A percentile compares a stretch with the other conserved stretches of the same genome.
phyloP scores from a whole-genome alignment of 2,113 vertebrate species.

The Apistogramma diplotaenia region DNA sequence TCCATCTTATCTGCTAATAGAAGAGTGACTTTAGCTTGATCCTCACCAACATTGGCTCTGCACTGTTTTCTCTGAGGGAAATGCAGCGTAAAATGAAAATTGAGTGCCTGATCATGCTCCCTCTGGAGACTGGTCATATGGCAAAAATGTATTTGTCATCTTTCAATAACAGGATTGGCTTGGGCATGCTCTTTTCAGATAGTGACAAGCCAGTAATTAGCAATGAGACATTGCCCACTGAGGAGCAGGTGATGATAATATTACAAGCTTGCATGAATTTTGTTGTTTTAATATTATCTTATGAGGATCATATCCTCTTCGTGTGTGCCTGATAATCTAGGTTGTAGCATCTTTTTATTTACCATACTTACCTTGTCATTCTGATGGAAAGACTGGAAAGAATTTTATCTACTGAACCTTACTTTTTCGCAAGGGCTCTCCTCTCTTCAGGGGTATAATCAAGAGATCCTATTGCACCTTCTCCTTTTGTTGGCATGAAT shows the following conservation, averaged over 20 bases:
- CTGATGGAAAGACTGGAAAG: neutral
- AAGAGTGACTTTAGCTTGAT: neutral
- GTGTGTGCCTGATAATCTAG: neutral
- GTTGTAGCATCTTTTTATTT: too few relatives aligned
- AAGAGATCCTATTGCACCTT: conserved; percentile 97
- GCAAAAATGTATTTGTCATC: conserved; percentile 24
- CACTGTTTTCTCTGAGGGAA: neutral
- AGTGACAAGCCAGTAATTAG: neutral
- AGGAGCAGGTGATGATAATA: neutral
- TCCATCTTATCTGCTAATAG: conserved; percentile 16
- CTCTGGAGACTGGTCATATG: neutral
- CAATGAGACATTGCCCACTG: neutral
- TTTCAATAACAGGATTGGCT: neutral
- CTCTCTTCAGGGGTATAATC: conserved; percentile 98
- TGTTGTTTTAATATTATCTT: neutral
- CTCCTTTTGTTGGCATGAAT: conserved; percentile 99
- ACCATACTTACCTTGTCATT: neutral
- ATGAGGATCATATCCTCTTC: neutral
- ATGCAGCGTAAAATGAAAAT: conserved; percentile 29
- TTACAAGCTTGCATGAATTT: neutral
- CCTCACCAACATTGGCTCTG: neutral
- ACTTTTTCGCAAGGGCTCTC: conserved; percentile 95
- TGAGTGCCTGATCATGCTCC: conserved; percentile 26
- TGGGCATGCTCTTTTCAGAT: neutral
- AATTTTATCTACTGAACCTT: conserved; percentile 65